Evolutionary conservation across 2,888 invertebrate genomes (phyloP).

Genomic region (Dendrolimus pini): DNA sequence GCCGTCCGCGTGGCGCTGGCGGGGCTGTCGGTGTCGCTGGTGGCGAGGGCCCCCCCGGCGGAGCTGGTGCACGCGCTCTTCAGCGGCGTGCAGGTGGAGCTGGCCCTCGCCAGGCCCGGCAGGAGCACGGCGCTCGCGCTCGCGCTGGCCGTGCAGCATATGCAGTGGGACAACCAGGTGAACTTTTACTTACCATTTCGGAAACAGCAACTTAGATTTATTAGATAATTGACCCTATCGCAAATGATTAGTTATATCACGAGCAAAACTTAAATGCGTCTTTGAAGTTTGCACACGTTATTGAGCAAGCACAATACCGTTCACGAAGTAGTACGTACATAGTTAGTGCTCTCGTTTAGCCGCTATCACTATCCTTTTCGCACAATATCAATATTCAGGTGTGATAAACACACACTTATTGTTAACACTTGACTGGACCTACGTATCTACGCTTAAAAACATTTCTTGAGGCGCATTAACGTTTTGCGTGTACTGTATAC

Average conservation of each 20-base stretch:
- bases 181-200: neutral
- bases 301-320: too few species aligned
- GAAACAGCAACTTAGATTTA: neutral
- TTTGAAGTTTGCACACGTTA: too few species aligned
- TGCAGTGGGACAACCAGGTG: conserved; percentile 92
- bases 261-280: conserved; percentile 29
- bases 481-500: too few species aligned
- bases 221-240: neutral
- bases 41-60: conserved; percentile 84
- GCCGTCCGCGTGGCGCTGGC: conserved; percentile 78
- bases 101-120: conserved; percentile 61
- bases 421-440: too few species aligned
- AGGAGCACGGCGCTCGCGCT: conserved; percentile 56
- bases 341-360: too few species aligned
- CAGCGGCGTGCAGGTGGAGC: conserved; percentile 79
- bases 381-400: too few species aligned
- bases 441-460: too few species aligned
- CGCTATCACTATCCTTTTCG: too few species aligned
- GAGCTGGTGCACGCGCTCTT: conserved; percentile 88
- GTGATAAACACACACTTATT: too few species aligned
- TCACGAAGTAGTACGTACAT: too few species aligned
- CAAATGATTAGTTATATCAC: neutral
- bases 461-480: too few species aligned
- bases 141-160: conserved; percentile 84
- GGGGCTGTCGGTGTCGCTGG: conserved; percentile 86